Evolutionary conservation across 1,140 invertebrate genomes (phyloP).

Genomic region (Drosophila triauraria): DNA sequence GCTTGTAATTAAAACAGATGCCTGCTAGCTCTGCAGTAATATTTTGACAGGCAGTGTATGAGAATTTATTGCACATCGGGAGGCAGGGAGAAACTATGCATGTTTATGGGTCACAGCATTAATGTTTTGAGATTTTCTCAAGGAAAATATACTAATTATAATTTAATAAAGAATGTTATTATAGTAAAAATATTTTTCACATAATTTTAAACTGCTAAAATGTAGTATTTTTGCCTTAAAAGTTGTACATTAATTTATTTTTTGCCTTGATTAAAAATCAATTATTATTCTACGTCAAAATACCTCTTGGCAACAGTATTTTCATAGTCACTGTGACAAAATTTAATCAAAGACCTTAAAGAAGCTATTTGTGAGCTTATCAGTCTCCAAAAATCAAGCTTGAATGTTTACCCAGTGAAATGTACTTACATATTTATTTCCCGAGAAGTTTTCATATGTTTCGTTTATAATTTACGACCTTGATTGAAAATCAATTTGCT

Average conservation of each 20-base stretch:
- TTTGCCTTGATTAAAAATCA: too few species aligned
- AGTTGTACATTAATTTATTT: too few species aligned
- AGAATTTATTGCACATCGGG: conserved; percentile 12
- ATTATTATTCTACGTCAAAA: neutral
- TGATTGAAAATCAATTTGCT: conserved; percentile 74
- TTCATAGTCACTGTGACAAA: neutral
- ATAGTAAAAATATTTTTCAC: too few species aligned
- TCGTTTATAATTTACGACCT: conserved; percentile 60
- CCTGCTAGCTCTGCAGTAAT: conserved; percentile 17
- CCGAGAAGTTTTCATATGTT: conserved; percentile 19
- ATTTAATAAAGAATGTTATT: too few species aligned
- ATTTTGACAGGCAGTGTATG: conserved; percentile 20
- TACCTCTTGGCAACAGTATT: neutral
- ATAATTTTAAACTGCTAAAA: too few species aligned
- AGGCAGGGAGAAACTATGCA: too few species aligned
- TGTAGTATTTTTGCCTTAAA: too few species aligned
- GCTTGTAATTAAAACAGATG: conserved; percentile 53
- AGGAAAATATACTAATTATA: neutral
- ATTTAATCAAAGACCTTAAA: too few species aligned
- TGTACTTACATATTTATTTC: conserved; percentile 6
- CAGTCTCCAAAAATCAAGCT: neutral
- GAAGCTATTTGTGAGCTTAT: conserved; percentile 4
- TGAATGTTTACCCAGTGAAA: conserved; percentile 5
- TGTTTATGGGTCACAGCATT: conserved; percentile 3
- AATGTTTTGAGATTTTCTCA: neutral